Evolutionary conservation across 2,888 invertebrate species (phyloP).

Genomic region (Poecilus cupreus): DNA sequence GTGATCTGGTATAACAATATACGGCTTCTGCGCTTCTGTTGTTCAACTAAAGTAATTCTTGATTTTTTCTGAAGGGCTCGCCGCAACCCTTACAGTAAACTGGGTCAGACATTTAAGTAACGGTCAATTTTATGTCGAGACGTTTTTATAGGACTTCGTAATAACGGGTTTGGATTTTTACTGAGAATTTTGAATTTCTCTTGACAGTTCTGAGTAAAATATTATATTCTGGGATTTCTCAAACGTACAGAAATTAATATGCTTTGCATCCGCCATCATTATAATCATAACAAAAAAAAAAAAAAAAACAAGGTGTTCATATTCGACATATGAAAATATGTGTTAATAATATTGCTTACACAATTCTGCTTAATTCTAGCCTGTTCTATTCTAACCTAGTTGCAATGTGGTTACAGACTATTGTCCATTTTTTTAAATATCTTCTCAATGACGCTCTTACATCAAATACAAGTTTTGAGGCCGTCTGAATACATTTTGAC

Average conservation of each 20-base stretch:
- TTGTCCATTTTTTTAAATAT: no score
- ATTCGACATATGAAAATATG: no score
- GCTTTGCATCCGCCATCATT: no score
- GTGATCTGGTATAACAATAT: constrained; percentile 44
- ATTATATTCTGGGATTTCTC: neutral
- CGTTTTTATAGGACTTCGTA: constrained; percentile 34
- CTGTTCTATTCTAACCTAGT: no score
- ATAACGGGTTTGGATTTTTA: constrained; percentile 35
- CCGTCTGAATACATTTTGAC: no score
- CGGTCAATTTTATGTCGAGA: constrained; percentile 18
- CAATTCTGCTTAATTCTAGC: no score
- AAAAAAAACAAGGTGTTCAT: no score
- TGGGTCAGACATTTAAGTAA: constrained; percentile 44
- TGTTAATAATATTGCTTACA: no score
- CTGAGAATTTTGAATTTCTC: constrained; percentile 37
- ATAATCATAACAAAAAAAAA: no score
- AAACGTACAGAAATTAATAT: neutral
- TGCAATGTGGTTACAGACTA: no score
- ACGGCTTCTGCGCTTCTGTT: constrained; percentile 34
- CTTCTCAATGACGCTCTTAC: no score
- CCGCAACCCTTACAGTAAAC: constrained; percentile 23
- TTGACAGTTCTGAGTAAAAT: neutral
- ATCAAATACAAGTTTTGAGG: no score
- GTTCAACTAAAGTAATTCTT: constrained; percentile 6
- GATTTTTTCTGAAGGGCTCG: constrained; percentile 30